Evolutionary conservation across 1,140 invertebrate species (phyloP).

Genomic region (Hydropsyche tenuis): DNA sequence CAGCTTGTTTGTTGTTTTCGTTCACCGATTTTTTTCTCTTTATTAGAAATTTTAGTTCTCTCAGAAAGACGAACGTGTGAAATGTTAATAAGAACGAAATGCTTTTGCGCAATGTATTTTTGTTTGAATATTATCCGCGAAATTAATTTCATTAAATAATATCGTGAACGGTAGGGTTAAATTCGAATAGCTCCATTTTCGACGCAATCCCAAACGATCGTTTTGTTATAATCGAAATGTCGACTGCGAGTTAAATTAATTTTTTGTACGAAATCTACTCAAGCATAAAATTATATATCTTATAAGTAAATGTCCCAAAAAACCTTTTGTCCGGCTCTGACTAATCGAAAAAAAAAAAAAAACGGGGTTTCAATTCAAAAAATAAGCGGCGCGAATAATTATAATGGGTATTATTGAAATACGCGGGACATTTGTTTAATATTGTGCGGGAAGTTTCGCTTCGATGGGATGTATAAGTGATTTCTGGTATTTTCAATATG

Average conservation of each 20-base stretch:
- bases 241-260: slow-evolving; percentile 13
- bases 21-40: no score
- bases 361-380: slow-evolving; percentile 2
- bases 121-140: no score
- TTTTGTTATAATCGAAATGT: neutral
- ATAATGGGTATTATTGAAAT: slow-evolving; percentile 25
- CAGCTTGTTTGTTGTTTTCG: no score
- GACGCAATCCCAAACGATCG: no score
- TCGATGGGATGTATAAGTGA: neutral
- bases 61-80: no score
- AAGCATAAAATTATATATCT: slow-evolving; percentile 20
- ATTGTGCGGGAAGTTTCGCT: neutral
- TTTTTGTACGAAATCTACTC: slow-evolving; percentile 12
- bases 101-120: no score
- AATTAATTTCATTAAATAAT: no score
- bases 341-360: neutral
- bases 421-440: slow-evolving; percentile 1
- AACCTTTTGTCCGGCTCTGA: slow-evolving; percentile 3
- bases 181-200: no score
- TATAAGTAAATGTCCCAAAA: slow-evolving; percentile 17
- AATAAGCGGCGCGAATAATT: slow-evolving; percentile 19
- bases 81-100: no score
- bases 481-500: neutral
- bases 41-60: no score
- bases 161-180: no score